Conservation (phyloP, 2,797 vertebrate species). For the Cyprinella venusta region DNA sequence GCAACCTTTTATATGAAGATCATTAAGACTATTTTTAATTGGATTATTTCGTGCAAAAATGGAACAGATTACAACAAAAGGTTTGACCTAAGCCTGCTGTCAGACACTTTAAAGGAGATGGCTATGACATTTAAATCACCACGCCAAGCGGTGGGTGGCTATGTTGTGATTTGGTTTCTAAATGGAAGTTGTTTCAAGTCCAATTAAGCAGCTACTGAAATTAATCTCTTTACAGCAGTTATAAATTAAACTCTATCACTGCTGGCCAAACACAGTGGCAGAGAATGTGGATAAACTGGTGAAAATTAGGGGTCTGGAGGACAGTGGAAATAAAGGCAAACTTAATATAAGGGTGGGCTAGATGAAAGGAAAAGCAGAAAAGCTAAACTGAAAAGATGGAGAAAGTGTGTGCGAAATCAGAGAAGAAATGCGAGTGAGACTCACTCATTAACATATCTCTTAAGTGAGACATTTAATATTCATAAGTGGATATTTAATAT, state of each 20-base stretch:
- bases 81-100: background rate
- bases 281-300: slow-evolving; percentile 56
- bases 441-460: too few species aligned
- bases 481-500: too few species aligned
- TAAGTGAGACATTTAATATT: too few species aligned
- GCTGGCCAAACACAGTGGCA: slow-evolving; percentile 64
- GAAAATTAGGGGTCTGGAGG: slow-evolving; percentile 48
- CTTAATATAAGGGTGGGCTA: background rate
- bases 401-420: too few species aligned
- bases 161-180: slow-evolving; percentile 69
- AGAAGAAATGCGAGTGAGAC: too few species aligned
- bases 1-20: background rate
- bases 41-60: background rate
- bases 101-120: background rate
- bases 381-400: too few species aligned
- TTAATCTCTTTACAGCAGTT: slow-evolving; percentile 82
- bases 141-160: slow-evolving; percentile 34
- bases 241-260: slow-evolving; percentile 73
- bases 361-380: too few species aligned
- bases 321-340: slow-evolving; percentile 7
- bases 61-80: background rate
- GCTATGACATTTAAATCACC: slow-evolving; percentile 31
- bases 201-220: slow-evolving; percentile 84
- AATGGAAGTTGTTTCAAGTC: slow-evolving; percentile 82
- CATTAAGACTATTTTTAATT: background rate